Evolutionary conservation across 2,888 invertebrate species (phyloP).

Genomic region (Chironomus tentans): DNA sequence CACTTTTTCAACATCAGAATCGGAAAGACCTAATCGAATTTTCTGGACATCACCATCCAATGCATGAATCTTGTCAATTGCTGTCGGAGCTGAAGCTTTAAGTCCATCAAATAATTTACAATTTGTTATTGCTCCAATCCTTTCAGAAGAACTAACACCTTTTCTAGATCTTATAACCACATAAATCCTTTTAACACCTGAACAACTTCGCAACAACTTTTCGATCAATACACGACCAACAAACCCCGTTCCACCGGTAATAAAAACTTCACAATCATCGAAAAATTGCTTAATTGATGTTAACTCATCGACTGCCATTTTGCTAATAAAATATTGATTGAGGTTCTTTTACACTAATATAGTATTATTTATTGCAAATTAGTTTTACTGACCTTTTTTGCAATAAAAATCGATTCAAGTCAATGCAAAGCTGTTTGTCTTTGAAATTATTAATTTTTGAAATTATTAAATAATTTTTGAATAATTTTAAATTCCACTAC

Average conservation of each 20-base stretch:
- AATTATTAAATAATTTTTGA: too few species aligned
- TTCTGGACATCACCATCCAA: constrained; percentile 62
- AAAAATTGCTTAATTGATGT: constrained; percentile 1
- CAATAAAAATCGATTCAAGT: too few species aligned
- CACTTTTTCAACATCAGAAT: constrained; percentile 51
- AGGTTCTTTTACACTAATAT: too few species aligned
- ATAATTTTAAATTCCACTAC: too few species aligned
- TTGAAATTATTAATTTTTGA: too few species aligned
- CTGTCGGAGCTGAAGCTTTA: constrained; percentile 50
- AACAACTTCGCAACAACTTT: constrained; percentile 73
- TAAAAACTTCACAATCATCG: constrained; percentile 33
- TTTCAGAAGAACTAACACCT: constrained; percentile 55
- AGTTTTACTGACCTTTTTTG: too few species aligned
- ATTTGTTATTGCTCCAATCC: constrained; percentile 48
- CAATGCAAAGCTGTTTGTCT: too few species aligned
- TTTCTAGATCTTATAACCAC: constrained; percentile 63
- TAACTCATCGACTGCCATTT: neutral
- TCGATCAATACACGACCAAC: constrained; percentile 82
- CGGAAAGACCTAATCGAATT: constrained; percentile 57
- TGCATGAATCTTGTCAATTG: constrained; percentile 53
- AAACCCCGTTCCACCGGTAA: constrained; percentile 52
- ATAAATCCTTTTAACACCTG: constrained; percentile 62
- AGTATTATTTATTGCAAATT: too few species aligned
- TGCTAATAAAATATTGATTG: too few species aligned
- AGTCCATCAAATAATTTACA: constrained; percentile 61